These are phyloP conservation scores for Pitta sordida DNA, from an alignment of 2,113 vertebrate species.

Conservation along the genomic window DNA sequence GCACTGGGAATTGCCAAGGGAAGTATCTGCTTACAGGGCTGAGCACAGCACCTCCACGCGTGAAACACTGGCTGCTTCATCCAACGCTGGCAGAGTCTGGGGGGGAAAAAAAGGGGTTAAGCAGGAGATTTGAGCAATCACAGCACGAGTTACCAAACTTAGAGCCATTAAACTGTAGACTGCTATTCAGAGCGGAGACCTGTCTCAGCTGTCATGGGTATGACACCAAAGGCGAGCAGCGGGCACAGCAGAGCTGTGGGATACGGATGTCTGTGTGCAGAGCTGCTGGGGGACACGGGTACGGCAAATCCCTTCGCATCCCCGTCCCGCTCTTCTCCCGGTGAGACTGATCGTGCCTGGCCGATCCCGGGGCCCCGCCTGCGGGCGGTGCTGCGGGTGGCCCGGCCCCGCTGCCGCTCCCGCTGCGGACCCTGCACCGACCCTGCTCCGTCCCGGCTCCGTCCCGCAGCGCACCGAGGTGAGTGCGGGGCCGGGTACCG, in stretches of 20 bases:
- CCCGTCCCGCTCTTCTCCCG: rapidly evolving
- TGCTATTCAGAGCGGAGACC: neutral
- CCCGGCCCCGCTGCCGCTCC: neutral
- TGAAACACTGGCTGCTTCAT: neutral
- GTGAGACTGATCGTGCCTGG: neutral
- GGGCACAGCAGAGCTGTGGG: neutral
- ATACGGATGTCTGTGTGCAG: rapidly evolving
- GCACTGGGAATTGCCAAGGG: neutral
- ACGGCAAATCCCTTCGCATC: rapidly evolving
- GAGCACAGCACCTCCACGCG: neutral
- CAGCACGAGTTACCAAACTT: neutral
- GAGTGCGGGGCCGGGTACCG: neutral
- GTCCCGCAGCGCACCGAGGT: neutral
- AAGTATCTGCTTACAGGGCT: neutral
- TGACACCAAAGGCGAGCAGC: no score
- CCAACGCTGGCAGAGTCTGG: neutral
- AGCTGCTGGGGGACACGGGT: neutral
- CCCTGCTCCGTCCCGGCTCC: rapidly evolving
- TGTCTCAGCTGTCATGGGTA: rapidly evolving
- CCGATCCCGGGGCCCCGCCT: neutral
- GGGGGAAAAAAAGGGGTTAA: neutral
- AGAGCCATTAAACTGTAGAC: neutral
- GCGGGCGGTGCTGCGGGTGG: neutral
- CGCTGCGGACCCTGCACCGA: rapidly evolving
- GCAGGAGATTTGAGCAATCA: neutral